phyloP scores from a whole-genome alignment of 2,888 invertebrate species.

The Tenthredo livida region DNA sequence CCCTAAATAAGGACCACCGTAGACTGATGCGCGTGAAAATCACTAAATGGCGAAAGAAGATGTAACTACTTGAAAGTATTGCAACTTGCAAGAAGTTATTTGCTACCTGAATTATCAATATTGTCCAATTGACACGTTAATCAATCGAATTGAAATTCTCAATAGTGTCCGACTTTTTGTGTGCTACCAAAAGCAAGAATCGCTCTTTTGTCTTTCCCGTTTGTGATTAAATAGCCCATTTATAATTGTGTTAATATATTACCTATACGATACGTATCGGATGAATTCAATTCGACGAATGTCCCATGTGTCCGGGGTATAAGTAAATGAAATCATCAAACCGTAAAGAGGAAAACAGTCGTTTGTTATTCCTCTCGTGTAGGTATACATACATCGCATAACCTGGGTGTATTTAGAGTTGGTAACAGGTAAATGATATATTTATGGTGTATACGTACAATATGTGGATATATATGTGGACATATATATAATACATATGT shows the following conservation, averaged over 20 bases:
- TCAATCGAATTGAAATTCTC: too few species aligned
- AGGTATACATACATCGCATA: not conserved
- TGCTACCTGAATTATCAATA: too few species aligned
- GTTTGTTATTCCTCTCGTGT: constrained; percentile 15
- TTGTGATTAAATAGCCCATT: not conserved
- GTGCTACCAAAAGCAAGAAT: too few species aligned
- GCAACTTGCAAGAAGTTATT: too few species aligned
- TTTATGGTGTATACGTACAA: not conserved
- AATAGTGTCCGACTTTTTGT: too few species aligned
- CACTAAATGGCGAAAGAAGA: too few species aligned
- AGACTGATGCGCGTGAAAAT: too few species aligned
- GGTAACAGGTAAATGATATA: constrained; percentile 1
- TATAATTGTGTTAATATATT: not conserved
- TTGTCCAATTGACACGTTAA: too few species aligned
- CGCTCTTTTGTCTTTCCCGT: not conserved
- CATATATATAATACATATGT: too few species aligned
- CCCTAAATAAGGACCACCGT: too few species aligned
- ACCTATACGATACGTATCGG: not conserved
- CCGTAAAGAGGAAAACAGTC: not conserved
- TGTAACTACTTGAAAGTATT: too few species aligned
- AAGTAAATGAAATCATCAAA: not conserved
- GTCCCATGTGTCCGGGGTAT: not conserved
- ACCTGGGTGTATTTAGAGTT: constrained; percentile 16
- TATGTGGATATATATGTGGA: not conserved
- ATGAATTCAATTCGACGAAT: not conserved